A percentile compares a stretch with the other conserved stretches of the same genome.
These are phyloP conservation scores for Megaleporinus macrocephalus DNA, from an alignment of 2,113 vertebrate species.

Conservation along the genomic window DNA sequence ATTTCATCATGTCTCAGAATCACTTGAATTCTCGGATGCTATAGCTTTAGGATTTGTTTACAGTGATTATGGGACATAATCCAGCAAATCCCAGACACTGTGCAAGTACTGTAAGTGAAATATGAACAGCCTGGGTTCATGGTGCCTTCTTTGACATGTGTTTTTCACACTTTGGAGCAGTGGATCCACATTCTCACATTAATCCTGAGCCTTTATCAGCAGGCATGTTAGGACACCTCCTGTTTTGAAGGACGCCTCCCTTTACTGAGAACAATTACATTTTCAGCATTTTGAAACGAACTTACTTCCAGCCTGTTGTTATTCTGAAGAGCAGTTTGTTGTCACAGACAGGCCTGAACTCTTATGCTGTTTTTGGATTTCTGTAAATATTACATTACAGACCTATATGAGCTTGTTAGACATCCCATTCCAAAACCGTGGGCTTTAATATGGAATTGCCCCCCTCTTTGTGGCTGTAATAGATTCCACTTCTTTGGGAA, in stretches of 20 bases:
- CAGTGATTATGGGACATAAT: not conserved
- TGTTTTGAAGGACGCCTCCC: constrained; percentile 2
- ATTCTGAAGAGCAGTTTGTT: not conserved
- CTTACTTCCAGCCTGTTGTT: not conserved
- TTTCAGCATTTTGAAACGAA: not conserved
- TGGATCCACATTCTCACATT: not conserved
- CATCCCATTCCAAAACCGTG: too few species aligned
- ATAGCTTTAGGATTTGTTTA: not conserved
- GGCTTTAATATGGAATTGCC: too few species aligned
- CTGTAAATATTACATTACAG: not conserved
- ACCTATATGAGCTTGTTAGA: too few species aligned
- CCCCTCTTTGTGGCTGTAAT: too few species aligned
- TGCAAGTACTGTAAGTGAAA: not conserved
- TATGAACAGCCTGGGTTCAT: not conserved
- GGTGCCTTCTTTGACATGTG: not conserved
- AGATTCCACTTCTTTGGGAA: too few species aligned
- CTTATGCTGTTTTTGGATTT: not conserved
- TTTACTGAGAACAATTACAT: not conserved
- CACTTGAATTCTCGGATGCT: not conserved
- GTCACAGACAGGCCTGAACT: not conserved
- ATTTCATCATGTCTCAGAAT: not conserved
- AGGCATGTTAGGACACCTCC: constrained; percentile 20
- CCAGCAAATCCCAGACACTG: not conserved
- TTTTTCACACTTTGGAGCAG: not conserved
- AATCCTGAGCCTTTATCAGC: not conserved